Percentiles rank a stretch among this genome's conserved stretches.
These are phyloP conservation scores for Diglossa cyanea DNA, from an alignment of 2,797 vertebrate genomes.

Conservation along the genomic window DNA sequence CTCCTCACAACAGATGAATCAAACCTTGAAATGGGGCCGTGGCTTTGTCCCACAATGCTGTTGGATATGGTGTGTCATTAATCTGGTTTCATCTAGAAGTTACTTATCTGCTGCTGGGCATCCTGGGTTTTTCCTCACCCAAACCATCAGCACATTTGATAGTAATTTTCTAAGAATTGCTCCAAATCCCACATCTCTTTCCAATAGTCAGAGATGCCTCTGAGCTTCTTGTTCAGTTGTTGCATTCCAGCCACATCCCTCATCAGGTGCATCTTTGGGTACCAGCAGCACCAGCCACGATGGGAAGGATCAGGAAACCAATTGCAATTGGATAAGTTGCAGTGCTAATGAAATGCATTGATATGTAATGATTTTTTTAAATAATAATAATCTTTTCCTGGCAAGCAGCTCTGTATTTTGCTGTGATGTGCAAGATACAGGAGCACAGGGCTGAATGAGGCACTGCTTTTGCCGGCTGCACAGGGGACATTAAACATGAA, in stretches of 20 bases:
- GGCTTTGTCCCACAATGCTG: neutral
- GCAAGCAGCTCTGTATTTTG: neutral
- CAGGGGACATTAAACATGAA: rapidly evolving
- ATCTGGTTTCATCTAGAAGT: constrained; percentile 44
- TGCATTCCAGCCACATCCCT: neutral
- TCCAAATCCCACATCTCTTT: neutral
- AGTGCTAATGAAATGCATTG: neutral
- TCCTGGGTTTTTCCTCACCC: constrained; percentile 3
- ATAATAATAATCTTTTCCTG: neutral
- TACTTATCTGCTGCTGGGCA: neutral
- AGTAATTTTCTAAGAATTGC: constrained; percentile 49
- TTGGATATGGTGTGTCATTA: neutral
- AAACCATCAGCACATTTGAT: neutral
- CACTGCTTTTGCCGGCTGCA: neutral
- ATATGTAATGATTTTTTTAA: neutral
- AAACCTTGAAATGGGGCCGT: neutral
- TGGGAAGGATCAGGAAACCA: constrained; percentile 23
- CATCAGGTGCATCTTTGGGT: neutral
- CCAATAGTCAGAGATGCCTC: neutral
- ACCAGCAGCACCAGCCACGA: neutral
- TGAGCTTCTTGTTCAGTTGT: neutral
- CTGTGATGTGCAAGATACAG: neutral
- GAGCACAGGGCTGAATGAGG: neutral
- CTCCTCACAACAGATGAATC: neutral
- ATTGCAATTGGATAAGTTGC: neutral